Percentiles rank a stretch among this genome's conserved stretches.
Evolutionary conservation across 2,888 invertebrate genomes (phyloP).

Genomic region (Drosophila conformis): DNA sequence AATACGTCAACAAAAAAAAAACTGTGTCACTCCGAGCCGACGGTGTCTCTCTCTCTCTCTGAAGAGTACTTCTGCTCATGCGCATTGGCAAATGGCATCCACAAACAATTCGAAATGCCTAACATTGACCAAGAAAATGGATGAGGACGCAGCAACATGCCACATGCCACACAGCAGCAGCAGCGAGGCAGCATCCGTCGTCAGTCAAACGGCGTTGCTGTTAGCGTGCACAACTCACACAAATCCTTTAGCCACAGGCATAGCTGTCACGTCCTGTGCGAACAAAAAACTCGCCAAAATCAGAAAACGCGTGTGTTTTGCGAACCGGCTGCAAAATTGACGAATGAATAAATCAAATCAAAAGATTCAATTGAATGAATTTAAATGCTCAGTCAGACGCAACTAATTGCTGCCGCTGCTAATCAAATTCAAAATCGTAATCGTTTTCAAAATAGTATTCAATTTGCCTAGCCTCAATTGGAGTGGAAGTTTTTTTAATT

Average conservation of each 20-base stretch:
- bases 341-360: background rate
- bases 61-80: conserved; percentile 29
- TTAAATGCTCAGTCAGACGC: conserved; percentile 30
- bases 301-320: conserved; percentile 20
- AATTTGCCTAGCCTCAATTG: conserved; percentile 10
- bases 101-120: conserved; percentile 71
- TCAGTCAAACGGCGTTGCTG: conserved; percentile 78
- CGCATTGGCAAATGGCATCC: conserved; percentile 47
- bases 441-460: conserved; percentile 12
- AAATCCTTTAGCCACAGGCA: conserved; percentile 18
- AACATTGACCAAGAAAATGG: conserved; percentile 70
- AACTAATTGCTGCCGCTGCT: conserved; percentile 38
- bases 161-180: conserved; percentile 14
- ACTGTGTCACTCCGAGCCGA: conserved; percentile 30
- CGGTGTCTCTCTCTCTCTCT: background rate
- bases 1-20: conserved; percentile 40
- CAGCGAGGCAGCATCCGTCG: conserved; percentile 56
- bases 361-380: background rate
- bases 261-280: conserved; percentile 14
- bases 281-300: conserved; percentile 2
- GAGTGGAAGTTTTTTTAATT: conserved; percentile 17
- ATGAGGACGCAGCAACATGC: conserved; percentile 8
- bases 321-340: conserved; percentile 34
- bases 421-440: conserved; percentile 38
- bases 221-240: conserved; percentile 76